Conservation (phyloP, 2,888 invertebrate species). For the Scelioninae gen. 1 region DNA sequence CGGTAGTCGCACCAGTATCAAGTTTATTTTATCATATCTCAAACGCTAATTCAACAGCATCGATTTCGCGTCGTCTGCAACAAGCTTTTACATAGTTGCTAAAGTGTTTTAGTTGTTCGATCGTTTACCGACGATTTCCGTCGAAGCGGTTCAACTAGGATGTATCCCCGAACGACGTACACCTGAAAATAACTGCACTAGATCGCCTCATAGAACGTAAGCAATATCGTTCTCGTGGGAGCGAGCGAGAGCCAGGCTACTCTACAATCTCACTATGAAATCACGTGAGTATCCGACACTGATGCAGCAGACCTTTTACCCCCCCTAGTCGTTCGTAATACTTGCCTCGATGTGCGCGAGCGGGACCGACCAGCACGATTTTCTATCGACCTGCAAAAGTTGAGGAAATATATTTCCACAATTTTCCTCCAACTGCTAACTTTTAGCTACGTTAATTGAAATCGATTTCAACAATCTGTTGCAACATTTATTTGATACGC, state of each 20-base stretch:
- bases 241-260: constrained; percentile 28
- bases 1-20: not conserved
- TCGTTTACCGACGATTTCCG: constrained; percentile 56
- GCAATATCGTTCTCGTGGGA: constrained; percentile 60
- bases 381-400: constrained; percentile 50
- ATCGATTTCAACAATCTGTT: constrained; percentile 62
- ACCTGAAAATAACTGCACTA: constrained; percentile 61
- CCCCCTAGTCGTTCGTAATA: constrained; percentile 55
- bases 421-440: constrained; percentile 50
- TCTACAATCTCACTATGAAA: constrained; percentile 59
- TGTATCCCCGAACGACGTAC: constrained; percentile 52
- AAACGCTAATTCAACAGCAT: constrained; percentile 37
- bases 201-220: constrained; percentile 57
- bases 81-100: constrained; percentile 53
- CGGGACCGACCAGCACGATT: constrained; percentile 28
- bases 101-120: constrained; percentile 64
- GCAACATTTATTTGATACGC: constrained; percentile 47
- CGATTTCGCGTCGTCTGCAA: constrained; percentile 36
- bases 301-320: constrained; percentile 63
- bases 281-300: constrained; percentile 62
- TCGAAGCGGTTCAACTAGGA: constrained; percentile 49
- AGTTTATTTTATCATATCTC: constrained; percentile 5
- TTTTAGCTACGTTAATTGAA: constrained; percentile 56
- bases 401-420: constrained; percentile 56
- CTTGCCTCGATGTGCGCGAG: constrained; percentile 18